A percentile compares a stretch with the other conserved stretches of the same genome.
These are phyloP conservation scores for Hippocampus guttulatus DNA, from an alignment of 2,113 vertebrate species.

Conservation along the genomic window DNA sequence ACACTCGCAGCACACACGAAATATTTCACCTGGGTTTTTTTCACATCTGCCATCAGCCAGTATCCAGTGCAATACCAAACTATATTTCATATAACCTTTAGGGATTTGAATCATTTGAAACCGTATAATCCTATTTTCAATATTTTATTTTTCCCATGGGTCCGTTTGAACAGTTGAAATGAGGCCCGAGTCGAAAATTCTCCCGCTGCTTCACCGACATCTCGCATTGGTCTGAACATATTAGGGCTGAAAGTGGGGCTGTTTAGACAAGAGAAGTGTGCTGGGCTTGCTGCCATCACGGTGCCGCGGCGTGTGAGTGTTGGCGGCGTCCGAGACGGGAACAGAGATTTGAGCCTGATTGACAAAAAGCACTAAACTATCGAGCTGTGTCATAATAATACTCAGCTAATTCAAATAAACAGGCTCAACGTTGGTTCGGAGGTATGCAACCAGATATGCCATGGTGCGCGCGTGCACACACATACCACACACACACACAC, in stretches of 20 bases:
- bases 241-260: constrained; percentile 36
- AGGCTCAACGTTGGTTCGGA: constrained; percentile 20
- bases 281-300: constrained; percentile 30
- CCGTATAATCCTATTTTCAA: constrained; percentile 54
- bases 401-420: constrained; percentile 63
- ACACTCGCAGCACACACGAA: constrained; percentile 30
- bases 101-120: constrained; percentile 53
- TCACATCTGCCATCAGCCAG: constrained; percentile 30
- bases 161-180: constrained; percentile 38
- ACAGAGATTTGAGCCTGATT: constrained; percentile 46
- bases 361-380: constrained; percentile 55
- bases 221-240: constrained; percentile 43
- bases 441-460: constrained; percentile 43
- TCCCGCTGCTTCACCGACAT: constrained; percentile 42
- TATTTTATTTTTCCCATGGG: constrained; percentile 48
- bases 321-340: constrained; percentile 49
- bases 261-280: constrained; percentile 38
- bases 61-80: constrained; percentile 6
- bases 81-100: constrained; percentile 30
- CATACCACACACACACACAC: constrained; percentile 10
- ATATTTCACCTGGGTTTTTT: constrained; percentile 40
- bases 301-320: constrained; percentile 46
- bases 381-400: constrained; percentile 64
- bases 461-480: not conserved
- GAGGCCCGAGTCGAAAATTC: constrained; percentile 20